A percentile compares a stretch with the other conserved stretches of the same genome.
phyloP scores from a whole-genome alignment of 2,888 invertebrate genomes.

The Brenthis daphne region DNA sequence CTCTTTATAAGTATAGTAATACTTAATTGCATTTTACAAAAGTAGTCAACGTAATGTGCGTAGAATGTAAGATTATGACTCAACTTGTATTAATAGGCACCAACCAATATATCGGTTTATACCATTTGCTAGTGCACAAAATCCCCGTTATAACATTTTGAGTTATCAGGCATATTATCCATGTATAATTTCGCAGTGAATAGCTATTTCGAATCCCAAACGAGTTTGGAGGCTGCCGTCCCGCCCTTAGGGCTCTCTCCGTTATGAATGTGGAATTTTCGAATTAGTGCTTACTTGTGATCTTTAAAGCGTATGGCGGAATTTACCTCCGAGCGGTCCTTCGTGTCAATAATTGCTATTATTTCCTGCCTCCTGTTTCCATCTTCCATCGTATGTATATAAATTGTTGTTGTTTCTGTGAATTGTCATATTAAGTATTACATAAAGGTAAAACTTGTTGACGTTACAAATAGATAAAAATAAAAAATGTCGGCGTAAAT shows the following conservation, averaged over 20 bases:
- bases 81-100: constrained; percentile 10
- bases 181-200: constrained; percentile 54
- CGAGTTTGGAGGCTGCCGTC: constrained; percentile 55
- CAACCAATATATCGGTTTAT: constrained; percentile 19
- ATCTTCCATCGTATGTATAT: constrained; percentile 69
- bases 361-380: constrained; percentile 67
- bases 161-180: constrained; percentile 46
- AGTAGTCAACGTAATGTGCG: no score
- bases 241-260: constrained; percentile 66
- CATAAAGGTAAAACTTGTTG: constrained; percentile 40
- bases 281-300: constrained; percentile 73
- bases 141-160: constrained; percentile 26
- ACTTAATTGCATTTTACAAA: no score
- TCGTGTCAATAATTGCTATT: constrained; percentile 81
- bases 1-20: no score
- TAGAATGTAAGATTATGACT: neutral
- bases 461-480: neutral
- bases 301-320: constrained; percentile 62
- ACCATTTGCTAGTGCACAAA: constrained; percentile 22
- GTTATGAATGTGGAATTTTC: constrained; percentile 77
- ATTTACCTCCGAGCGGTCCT: constrained; percentile 58
- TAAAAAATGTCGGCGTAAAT: neutral
- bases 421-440: constrained; percentile 71
- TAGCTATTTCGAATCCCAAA: constrained; percentile 58
- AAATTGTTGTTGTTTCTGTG: constrained; percentile 68